Evolutionary conservation across 2,113 vertebrate species (phyloP).

Genomic region (Pelusios castaneus): DNA sequence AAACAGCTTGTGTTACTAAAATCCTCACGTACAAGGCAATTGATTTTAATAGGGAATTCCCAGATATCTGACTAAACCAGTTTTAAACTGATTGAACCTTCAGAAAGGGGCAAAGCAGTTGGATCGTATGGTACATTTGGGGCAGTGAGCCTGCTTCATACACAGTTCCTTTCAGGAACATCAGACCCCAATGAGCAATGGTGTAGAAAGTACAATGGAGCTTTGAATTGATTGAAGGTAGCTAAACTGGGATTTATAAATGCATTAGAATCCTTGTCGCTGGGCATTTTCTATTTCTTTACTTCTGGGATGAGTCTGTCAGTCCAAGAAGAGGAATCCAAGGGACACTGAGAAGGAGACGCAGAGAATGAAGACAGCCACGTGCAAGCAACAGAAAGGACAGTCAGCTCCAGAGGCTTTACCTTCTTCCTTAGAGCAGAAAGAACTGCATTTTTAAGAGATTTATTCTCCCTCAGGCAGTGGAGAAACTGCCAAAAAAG

Average conservation of each 20-base stretch:
- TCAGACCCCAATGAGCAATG: background rate
- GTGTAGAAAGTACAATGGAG: accelerated
- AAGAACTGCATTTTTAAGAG: background rate
- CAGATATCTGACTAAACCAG: background rate
- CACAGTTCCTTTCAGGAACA: background rate
- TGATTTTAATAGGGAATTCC: background rate
- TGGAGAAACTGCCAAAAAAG: background rate
- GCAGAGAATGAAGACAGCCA: background rate
- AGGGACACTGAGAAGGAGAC: background rate
- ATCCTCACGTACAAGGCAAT: background rate
- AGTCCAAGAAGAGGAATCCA: background rate
- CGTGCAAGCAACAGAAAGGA: accelerated
- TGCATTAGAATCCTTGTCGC: background rate
- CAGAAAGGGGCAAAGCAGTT: background rate
- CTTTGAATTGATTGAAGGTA: background rate
- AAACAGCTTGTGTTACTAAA: background rate
- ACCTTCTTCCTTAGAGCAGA: accelerated
- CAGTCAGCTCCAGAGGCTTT: background rate
- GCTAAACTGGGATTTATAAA: background rate
- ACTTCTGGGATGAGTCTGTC: background rate
- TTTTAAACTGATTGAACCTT: background rate
- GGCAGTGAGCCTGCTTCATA: background rate
- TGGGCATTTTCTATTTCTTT: background rate
- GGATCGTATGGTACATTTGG: background rate
- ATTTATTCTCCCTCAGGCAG: background rate